Base-by-base conservation (phyloP, 2,797 vertebrate species). In the Hippocampus kuda region DNA sequence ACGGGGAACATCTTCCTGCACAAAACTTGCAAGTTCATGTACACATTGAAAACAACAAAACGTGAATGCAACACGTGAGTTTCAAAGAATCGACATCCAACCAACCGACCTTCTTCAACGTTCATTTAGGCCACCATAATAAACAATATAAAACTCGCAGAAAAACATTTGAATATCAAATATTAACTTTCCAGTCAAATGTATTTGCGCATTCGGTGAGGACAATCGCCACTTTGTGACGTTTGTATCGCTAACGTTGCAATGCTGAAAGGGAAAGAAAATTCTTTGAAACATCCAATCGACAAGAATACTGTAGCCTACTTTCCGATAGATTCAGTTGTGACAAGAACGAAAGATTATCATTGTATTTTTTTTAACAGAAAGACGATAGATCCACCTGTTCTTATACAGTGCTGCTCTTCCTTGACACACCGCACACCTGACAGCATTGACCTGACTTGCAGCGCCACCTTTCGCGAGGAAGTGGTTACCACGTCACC, bases 1-100 rank as follows among this genome's bases (percentile, higher is more conserved):
- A 91, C 81, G 1, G 91, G 90, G 66, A 83, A 91, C 86, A 88
- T 86, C 70, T 53, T 64, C 41, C 62, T 64, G 41, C n/a, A 64
- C 12, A 64, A 1, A 24, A 26, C 2, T 6, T 42, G n/a, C 4
- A 42, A 2, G 5, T 60, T 34, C 10, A 54, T 24, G 22, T 24
- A 4, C 2, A 54, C 53, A 54, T 54, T 54, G 1, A 22, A 22
- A 9, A 24, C 8, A 24, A 24, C 2, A 53, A 22, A 53, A 4
- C 2, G 0, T 18, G 16, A 24, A 54, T 9, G 15, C 48, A 49
- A 7, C 34, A 38, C 34, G 34, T 38, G 34, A 38, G 34, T 38
- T 18, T 49, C 48, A 49, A 20, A 16, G 4, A 49, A 49, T 49
- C 11, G 9, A 49, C 16, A 6, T 16, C 16, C 48, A 49, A 6